Percentiles rank a stretch among this genome's conserved stretches.
Evolutionary conservation across 2,113 vertebrate genomes (phyloP).

Genomic region (Amblyornis subalaris): DNA sequence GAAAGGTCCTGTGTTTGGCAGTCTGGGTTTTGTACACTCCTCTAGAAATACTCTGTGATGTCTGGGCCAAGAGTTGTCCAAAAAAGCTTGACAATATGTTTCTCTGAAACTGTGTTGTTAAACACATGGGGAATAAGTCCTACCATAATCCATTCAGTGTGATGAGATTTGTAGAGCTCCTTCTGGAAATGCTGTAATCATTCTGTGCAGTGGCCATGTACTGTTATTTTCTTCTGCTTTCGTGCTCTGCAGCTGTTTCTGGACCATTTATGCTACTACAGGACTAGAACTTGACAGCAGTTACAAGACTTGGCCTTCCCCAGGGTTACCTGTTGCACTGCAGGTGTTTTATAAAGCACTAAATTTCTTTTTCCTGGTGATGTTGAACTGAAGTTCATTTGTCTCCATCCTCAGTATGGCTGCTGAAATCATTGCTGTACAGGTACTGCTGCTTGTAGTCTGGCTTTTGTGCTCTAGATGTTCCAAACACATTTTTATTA

Average conservation of each 20-base stretch:
- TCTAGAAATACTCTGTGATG: background rate
- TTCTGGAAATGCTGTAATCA: background rate
- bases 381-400: background rate
- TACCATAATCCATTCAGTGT: background rate
- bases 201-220: background rate
- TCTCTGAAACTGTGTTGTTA: background rate
- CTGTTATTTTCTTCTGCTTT: background rate
- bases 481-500: background rate
- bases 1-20: background rate
- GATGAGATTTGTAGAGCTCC: background rate
- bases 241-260: background rate
- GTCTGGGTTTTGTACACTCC: background rate
- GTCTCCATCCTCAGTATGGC: accelerated
- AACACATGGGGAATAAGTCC: background rate
- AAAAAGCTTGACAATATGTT: background rate
- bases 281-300: background rate
- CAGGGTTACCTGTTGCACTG: background rate
- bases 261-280: background rate
- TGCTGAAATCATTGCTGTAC: background rate
- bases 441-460: background rate
- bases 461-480: background rate
- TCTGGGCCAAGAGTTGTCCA: background rate
- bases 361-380: background rate
- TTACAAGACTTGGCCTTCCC: background rate
- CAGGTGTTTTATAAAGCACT: background rate